phyloP scores from a whole-genome alignment of 2,888 invertebrate species.

The Blera fallax region DNA sequence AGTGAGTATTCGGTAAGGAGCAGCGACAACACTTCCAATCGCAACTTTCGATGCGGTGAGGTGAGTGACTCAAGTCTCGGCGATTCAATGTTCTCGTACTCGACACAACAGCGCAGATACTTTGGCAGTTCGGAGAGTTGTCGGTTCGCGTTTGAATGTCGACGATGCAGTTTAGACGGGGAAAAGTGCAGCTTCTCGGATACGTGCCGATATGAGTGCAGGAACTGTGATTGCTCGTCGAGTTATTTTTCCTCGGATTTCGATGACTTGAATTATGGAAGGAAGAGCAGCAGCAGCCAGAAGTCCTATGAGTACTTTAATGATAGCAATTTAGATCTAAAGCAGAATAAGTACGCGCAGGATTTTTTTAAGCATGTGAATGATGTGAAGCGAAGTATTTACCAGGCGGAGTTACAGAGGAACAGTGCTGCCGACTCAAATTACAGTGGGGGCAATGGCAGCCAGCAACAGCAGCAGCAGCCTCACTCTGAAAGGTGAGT shows the following conservation, averaged over 20 bases:
- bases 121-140: conserved; percentile 82
- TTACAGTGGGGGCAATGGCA: conserved; percentile 31
- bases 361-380: conserved; percentile 82
- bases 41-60: conserved; percentile 76
- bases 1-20: conserved; percentile 81
- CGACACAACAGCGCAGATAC: conserved; percentile 78
- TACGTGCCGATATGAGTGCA: conserved; percentile 81
- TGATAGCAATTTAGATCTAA: conserved; percentile 76
- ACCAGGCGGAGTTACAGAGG: conserved; percentile 80
- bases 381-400: conserved; percentile 81
- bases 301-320: conserved; percentile 75
- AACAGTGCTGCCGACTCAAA: conserved; percentile 75
- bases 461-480: conserved; percentile 36
- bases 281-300: conserved; percentile 70
- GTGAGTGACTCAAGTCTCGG: conserved; percentile 79
- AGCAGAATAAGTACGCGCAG: conserved; percentile 81
- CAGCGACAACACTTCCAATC: conserved; percentile 78
- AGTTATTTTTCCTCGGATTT: conserved; percentile 82
- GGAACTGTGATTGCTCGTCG: conserved; percentile 81
- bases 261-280: conserved; percentile 79
- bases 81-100: conserved; percentile 78
- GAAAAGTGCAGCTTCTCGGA: conserved; percentile 81
- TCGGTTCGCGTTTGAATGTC: conserved; percentile 80
- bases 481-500: conserved; percentile 53
- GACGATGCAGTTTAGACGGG: conserved; percentile 80